phyloP scores from a whole-genome alignment of 2,797 vertebrate genomes.

The Chelonia mydas region DNA sequence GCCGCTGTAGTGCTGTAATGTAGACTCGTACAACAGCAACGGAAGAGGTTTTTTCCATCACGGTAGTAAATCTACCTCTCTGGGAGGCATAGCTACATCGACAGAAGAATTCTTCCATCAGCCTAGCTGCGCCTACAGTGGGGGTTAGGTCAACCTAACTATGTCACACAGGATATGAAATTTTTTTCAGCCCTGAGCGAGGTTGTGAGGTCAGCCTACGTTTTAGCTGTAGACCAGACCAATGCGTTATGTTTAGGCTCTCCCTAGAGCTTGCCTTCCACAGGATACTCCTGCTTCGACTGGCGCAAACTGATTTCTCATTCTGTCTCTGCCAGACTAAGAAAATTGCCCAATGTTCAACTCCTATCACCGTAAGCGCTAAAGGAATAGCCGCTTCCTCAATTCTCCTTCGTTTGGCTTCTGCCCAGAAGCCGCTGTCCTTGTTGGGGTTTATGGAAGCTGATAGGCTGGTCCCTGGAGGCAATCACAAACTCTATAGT shows the following conservation, averaged over 20 bases:
- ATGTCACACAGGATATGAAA: not conserved
- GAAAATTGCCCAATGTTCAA: slow-evolving; percentile 21
- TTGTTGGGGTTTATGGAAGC: slow-evolving; percentile 41
- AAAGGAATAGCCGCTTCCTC: slow-evolving; percentile 48
- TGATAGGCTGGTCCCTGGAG: slow-evolving; percentile 20
- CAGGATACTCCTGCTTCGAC: not conserved
- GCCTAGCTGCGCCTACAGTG: not conserved
- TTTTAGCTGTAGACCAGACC: not conserved
- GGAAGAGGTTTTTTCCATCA: not conserved
- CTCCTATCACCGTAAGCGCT: slow-evolving; percentile 17
- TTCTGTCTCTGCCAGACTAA: not conserved
- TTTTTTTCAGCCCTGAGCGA: not conserved
- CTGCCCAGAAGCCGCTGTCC: slow-evolving; percentile 29
- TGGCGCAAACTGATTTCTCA: not conserved
- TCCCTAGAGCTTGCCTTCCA: not conserved
- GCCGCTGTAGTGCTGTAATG: not conserved
- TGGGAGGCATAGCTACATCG: not conserved
- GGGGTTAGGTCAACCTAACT: not conserved
- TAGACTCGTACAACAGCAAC: not conserved
- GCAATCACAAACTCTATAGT: slow-evolving; percentile 45
- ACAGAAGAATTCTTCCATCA: not conserved
- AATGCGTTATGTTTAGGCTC: accelerated
- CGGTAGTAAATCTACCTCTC: not conserved
- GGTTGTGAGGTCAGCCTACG: not conserved
- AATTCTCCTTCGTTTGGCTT: slow-evolving; percentile 49